Evolutionary conservation across 2,797 vertebrate genomes (phyloP), one percentile per base, ranked within the genome.

Genomic region (Molothrus aeneus): DNA sequence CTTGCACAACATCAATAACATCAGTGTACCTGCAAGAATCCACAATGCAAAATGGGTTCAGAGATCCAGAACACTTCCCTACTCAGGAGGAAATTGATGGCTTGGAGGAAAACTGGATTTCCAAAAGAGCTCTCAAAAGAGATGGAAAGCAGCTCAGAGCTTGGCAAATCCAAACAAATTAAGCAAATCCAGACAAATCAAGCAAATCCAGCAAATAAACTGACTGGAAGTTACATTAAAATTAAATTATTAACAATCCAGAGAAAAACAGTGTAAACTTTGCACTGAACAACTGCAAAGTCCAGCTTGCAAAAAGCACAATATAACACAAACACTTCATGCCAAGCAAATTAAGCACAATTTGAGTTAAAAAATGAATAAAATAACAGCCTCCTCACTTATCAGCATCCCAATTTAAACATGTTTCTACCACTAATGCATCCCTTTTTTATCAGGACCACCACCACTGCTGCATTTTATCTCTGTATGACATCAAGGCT

Each of bases 1-100:
- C 98, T 97, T 99, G 99, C 60, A 99, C 98, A 34, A 99, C 98
- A 85, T 99, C 99, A 88, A 99, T 97, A 50, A 98, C 98, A 78
- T 99, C 99, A 2, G 98, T 99, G 81, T 99, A 99, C 61, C 99
- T 99, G 96, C 13, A 50, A 80, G 85, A 59, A 32, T 68, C 59
- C 17, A 22, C 50, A 80, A 73, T 0, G 7, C 73, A 66, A 90
- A 11, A 32, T 2, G 18, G 13, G 17, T 74, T 93, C 53, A 90
- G 82, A 61, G n/a, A 34, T 31, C 22, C 20, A 45, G 26, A 70
- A 63, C 0, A 25, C 45, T 25, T 42, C 32, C 69, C 34, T 31
- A 63, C 5, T 19, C 8, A 64, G 16, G 31, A 26, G 63, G 29
- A 66, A 56, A 74, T 7, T 2, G 2, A 38, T 17, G 1, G 1